Evolutionary conservation across 1,140 invertebrate genomes (phyloP), one percentile per base, ranked within the genome.

Genomic region (Hyles vespertilio): DNA sequence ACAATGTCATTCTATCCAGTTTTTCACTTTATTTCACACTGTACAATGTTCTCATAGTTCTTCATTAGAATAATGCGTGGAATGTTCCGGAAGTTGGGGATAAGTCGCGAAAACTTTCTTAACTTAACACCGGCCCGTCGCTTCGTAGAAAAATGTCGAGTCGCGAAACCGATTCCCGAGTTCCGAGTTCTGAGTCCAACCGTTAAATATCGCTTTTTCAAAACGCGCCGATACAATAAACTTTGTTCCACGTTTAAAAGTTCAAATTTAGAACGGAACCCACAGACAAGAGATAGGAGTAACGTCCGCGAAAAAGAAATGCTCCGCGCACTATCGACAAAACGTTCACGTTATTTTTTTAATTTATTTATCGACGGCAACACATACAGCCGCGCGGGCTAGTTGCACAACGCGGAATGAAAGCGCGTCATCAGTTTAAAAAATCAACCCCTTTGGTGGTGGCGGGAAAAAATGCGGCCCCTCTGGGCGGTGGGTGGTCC

Each of bases 351-450:
- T 77, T 45, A 11, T 75, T 79, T 84, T 78, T 82, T 80, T 78
- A 83, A 79, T 89, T 84, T 86, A 86, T 86, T 87, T 82, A 85
- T 83, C 81, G 72, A 74, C 74, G 74, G 71, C 65, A 73, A 80
- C 84, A 79, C 81, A 85, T 80, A 83, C 84, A 85, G 71, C 84
- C 86, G 82, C 80, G 79, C 81, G 76, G 60, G 69, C 72, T 81
- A 87, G 79, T 89, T 87, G 87, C 87, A 89, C 84, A 77, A 77
- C 83, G 87, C 87, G 86, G 84, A 90, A 90, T 90, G 89, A 87
- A 89, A 89, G 85, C 87, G 87, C 89, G 89, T 90, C 89, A 90
- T 90, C 89, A 90, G 87, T 90, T 90, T 90, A 89, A 90, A 90
- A 90, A 90, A 90, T 90, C 89, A 90, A 90, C 87, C 89, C 87